phyloP scores from a whole-genome alignment of 1,140 invertebrate species.

The Cydia pomonella region DNA sequence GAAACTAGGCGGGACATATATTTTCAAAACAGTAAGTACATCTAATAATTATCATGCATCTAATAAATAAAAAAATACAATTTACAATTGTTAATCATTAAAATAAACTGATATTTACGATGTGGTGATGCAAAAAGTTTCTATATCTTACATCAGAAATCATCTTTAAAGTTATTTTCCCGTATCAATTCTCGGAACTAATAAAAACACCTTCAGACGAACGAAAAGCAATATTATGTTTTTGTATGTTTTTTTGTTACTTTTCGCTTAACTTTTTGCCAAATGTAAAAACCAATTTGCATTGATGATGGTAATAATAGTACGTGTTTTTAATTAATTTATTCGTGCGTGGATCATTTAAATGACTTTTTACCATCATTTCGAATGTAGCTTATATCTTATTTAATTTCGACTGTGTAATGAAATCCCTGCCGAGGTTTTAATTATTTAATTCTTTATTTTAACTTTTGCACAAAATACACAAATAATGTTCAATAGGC shows the following conservation, averaged over 20 bases:
- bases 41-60: no score
- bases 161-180: neutral
- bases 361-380: neutral
- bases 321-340: neutral
- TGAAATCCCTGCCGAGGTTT: no score
- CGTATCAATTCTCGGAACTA: neutral
- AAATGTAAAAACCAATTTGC: neutral
- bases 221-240: neutral
- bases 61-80: no score
- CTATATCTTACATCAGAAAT: neutral
- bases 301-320: constrained; percentile 5
- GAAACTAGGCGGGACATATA: no score
- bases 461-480: no score
- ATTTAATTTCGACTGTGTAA: no score
- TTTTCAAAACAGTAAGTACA: no score
- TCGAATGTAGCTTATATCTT: no score
- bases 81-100: neutral
- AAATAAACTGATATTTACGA: neutral
- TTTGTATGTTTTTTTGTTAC: neutral
- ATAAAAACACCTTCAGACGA: neutral
- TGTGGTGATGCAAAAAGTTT: neutral
- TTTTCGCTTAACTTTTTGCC: constrained; percentile 8
- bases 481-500: no score
- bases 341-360: neutral
- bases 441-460: no score